These are phyloP conservation scores for Sinopyrophorus schimmeli DNA, from an alignment of 2,888 invertebrate genomes.

Conservation along the genomic window DNA sequence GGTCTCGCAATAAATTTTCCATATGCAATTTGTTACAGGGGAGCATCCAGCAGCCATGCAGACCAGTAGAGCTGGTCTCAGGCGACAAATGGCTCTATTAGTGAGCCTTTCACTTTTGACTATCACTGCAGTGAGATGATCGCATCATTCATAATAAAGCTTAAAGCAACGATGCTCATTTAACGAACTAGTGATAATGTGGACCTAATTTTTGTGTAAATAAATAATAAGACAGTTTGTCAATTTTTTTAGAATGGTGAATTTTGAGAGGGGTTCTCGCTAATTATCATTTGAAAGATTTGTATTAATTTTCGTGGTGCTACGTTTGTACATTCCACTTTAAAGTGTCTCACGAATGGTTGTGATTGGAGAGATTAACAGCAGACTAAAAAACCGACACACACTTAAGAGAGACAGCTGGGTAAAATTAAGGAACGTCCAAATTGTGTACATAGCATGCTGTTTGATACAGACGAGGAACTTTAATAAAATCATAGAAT, in stretches of 20 bases:
- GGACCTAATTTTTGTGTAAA: slow-evolving; percentile 30
- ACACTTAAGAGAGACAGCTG: slow-evolving; percentile 7
- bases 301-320: slow-evolving; percentile 31
- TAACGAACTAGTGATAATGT: slow-evolving; percentile 37
- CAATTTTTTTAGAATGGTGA: too few species aligned
- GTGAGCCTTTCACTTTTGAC: slow-evolving; percentile 42
- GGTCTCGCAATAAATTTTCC: slow-evolving; percentile 4
- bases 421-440: slow-evolving; percentile 20
- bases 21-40: slow-evolving; percentile 59
- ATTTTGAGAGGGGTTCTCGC: too few species aligned
- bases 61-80: slow-evolving; percentile 61
- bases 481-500: slow-evolving; percentile 23
- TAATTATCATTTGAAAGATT: slow-evolving; percentile 16
- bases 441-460: slow-evolving; percentile 24
- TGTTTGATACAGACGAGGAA: slow-evolving; percentile 12
- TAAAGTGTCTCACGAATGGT: slow-evolving; percentile 21
- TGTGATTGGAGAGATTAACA: slow-evolving; percentile 20
- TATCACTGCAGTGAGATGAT: slow-evolving; percentile 49
- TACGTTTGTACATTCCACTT: slow-evolving; percentile 19
- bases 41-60: slow-evolving; percentile 89
- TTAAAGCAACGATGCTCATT: slow-evolving; percentile 39
- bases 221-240: slow-evolving; percentile 13
- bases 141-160: slow-evolving; percentile 39
- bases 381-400: too few species aligned
- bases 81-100: slow-evolving; percentile 42